These are phyloP conservation scores for Laterallus jamaicensis DNA, from an alignment of 2,113 vertebrate species.

Conservation along the genomic window DNA sequence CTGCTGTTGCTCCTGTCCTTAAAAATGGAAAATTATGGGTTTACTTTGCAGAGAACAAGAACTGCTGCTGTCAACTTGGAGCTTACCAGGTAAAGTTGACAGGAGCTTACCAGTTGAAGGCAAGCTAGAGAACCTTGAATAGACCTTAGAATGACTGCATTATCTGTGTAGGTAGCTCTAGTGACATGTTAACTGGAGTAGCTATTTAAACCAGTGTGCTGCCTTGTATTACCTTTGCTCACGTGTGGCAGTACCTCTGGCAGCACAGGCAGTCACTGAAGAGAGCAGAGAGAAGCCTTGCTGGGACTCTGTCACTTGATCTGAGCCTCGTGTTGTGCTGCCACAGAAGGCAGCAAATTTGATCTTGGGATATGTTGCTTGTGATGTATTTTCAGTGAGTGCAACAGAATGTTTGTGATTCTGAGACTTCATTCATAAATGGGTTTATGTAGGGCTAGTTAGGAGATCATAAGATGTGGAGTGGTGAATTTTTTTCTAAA, in stretches of 20 bases:
- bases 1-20: neutral
- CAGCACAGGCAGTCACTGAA: neutral
- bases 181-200: neutral
- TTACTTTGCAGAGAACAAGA: neutral
- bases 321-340: rapidly evolving
- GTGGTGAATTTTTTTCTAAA: neutral
- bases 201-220: neutral
- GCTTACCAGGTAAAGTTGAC: neutral
- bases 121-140: neutral
- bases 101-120: neutral
- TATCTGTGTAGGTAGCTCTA: neutral
- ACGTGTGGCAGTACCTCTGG: neutral
- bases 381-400: neutral
- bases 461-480: neutral
- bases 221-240: neutral
- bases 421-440: neutral
- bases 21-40: neutral
- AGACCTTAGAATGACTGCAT: neutral
- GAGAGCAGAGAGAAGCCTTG: neutral
- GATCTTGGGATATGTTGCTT: neutral
- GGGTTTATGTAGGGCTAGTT: neutral
- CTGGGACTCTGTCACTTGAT: neutral
- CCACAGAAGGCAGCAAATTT: neutral
- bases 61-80: neutral
- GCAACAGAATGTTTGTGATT: rapidly evolving